A percentile compares a stretch with the other conserved stretches of the same genome.
phyloP scores from a whole-genome alignment of 2,888 invertebrate species.

The Synanthedon vespiformis region DNA sequence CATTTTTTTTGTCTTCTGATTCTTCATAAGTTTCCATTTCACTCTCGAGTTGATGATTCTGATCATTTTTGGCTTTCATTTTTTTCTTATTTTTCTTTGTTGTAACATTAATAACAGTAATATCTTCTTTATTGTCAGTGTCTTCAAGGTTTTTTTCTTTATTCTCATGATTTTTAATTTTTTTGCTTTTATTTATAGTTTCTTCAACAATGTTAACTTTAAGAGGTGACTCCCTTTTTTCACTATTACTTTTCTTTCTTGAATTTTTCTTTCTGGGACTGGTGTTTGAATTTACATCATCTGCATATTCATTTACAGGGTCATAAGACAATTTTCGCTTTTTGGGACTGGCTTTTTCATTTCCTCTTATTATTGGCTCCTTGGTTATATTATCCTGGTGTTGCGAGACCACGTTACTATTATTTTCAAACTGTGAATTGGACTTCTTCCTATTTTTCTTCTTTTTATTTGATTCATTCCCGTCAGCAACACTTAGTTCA shows the following conservation, averaged over 20 bases:
- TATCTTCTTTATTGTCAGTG: background rate
- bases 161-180: too few species aligned
- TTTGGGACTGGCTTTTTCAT: constrained; percentile 1
- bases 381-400: constrained; percentile 3
- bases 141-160: constrained; percentile 1
- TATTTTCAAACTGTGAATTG: background rate
- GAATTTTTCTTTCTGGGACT: background rate
- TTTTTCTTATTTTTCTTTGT: background rate
- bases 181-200: too few species aligned
- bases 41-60: background rate
- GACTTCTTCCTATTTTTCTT: constrained; percentile 9
- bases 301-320: too few species aligned
- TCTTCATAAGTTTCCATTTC: constrained; percentile 1
- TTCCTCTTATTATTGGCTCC: constrained; percentile 1
- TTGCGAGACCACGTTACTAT: background rate
- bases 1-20: constrained; percentile 3
- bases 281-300: background rate
- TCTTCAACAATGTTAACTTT: background rate
- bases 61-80: background rate
- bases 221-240: background rate
- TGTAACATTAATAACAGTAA: background rate
- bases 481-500: background rate
- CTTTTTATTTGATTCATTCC: constrained; percentile 6
- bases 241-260: background rate
- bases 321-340: constrained; percentile 2